A percentile compares a stretch with the other conserved stretches of the same genome.
Evolutionary conservation across 2,113 vertebrate species (phyloP).

Genomic region (Fulica atra): DNA sequence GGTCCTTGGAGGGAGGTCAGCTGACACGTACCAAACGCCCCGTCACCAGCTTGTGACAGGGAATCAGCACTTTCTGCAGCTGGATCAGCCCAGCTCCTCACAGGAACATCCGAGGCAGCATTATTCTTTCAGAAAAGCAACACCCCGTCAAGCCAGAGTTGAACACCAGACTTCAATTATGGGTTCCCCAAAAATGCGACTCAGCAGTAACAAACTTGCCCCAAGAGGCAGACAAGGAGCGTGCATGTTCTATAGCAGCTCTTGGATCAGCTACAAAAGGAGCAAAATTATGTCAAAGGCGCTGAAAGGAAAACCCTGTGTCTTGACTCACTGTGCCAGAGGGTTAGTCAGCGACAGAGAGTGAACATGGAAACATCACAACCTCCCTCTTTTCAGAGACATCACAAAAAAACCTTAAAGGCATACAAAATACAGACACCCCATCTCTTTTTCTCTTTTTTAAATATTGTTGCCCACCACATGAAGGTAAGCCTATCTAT

Average conservation of each 20-base stretch:
- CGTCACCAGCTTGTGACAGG: background rate
- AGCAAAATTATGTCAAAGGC: background rate
- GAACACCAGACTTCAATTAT: background rate
- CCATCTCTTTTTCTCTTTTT: background rate
- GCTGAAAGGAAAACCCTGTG: background rate
- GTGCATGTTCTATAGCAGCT: accelerated
- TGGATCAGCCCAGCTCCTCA: background rate
- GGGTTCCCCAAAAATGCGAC: background rate
- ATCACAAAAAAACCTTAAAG: background rate
- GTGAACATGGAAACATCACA: background rate
- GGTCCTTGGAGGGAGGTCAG: background rate
- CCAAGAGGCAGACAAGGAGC: background rate
- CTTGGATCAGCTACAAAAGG: background rate
- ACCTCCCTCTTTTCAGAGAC: background rate
- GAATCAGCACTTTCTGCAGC: background rate
- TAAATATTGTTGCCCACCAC: background rate
- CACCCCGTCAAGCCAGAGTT: background rate
- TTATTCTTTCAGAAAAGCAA: background rate
- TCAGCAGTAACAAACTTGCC: background rate
- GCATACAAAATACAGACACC: background rate
- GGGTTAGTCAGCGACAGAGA: background rate
- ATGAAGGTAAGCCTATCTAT: background rate
- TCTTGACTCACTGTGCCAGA: accelerated
- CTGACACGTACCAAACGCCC: background rate
- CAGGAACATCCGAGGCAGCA: background rate